These are phyloP conservation scores for Lacerta viridis DNA, from an alignment of 2,797 vertebrate species.

Conservation along the genomic window DNA sequence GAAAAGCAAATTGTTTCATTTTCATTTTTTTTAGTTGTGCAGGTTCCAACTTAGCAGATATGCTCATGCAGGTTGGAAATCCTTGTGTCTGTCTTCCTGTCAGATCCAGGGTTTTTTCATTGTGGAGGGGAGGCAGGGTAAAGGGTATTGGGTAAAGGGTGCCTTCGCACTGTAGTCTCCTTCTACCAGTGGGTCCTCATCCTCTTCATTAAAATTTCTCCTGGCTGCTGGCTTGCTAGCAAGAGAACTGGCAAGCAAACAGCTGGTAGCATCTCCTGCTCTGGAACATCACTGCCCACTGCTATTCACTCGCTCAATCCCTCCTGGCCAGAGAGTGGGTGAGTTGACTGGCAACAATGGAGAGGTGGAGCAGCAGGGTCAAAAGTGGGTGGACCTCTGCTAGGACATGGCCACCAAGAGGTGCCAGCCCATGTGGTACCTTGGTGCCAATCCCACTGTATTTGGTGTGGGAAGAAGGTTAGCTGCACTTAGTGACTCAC, in stretches of 20 bases:
- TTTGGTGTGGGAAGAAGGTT: not conserved
- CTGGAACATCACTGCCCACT: not conserved
- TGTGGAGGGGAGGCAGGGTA: not conserved
- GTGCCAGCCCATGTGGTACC: not conserved
- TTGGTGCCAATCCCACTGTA: not conserved
- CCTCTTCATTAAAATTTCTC: not conserved
- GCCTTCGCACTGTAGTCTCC: not conserved
- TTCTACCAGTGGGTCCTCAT: not conserved
- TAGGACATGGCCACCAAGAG: not conserved
- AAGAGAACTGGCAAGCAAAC: not conserved
- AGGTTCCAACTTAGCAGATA: not conserved
- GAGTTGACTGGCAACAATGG: not conserved
- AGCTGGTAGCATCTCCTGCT: not conserved
- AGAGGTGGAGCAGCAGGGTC: not conserved
- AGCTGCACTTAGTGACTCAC: too few relatives aligned
- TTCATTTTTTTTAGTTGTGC: not conserved
- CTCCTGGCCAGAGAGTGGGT: not conserved
- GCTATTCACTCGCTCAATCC: not conserved
- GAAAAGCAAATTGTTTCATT: not conserved
- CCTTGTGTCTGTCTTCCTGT: not conserved
- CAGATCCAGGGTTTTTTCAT: not conserved
- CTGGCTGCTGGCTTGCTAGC: not conserved
- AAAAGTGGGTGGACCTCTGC: not conserved
- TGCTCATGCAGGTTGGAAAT: not conserved
- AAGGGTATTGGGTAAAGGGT: too few relatives aligned